Conservation (phyloP, 2,888 invertebrate genomes). For the Melinaea marsaeus region DNA sequence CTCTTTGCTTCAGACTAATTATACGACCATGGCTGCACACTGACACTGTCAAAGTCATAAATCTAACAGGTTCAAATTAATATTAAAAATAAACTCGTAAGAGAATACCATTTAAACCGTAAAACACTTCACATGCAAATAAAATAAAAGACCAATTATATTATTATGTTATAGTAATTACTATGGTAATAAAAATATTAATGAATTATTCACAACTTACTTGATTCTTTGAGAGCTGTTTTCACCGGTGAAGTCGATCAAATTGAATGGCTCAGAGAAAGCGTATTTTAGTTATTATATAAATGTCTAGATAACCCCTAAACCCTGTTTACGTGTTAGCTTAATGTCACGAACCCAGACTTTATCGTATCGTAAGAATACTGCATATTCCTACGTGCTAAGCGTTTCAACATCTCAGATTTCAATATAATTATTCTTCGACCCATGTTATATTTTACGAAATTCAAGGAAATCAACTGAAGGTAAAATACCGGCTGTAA, state of each 20-base stretch:
- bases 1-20: no score
- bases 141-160: no score
- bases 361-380: conserved; percentile 47
- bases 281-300: conserved; percentile 47
- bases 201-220: conserved; percentile 42
- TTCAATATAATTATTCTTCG: neutral
- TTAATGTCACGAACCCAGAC: conserved; percentile 39
- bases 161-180: no score
- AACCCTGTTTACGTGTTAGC: conserved; percentile 48
- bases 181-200: neutral
- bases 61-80: no score
- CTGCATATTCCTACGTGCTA: conserved; percentile 33
- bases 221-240: conserved; percentile 38
- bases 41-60: no score
- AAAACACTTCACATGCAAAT: no score
- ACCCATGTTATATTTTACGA: neutral
- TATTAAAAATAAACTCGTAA: no score
- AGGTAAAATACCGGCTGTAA: no score
- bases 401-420: conserved; percentile 32
- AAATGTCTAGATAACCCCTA: conserved; percentile 55
- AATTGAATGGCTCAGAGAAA: conserved; percentile 45
- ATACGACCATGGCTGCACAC: no score
- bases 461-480: neutral
- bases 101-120: no score
- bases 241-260: conserved; percentile 39